phyloP scores from a whole-genome alignment of 2,888 invertebrate genomes.

The Fragum whitleyi region DNA sequence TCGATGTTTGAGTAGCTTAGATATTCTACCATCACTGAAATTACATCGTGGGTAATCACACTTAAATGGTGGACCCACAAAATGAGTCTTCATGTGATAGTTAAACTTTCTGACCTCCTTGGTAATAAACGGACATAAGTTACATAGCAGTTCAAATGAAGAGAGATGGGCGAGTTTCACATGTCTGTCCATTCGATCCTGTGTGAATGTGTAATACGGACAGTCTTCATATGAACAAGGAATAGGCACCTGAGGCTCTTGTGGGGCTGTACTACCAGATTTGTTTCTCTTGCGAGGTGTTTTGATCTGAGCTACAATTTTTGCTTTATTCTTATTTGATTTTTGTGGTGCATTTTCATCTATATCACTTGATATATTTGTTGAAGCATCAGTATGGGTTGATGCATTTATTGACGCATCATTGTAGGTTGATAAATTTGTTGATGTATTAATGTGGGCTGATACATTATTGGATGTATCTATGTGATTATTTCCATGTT shows the following conservation, averaged over 20 bases:
- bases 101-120: slow-evolving; percentile 89
- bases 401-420: slow-evolving; percentile 60
- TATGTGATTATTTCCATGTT: not conserved
- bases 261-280: not conserved
- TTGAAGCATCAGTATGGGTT: not conserved
- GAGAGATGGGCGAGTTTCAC: slow-evolving; percentile 68
- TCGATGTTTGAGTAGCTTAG: slow-evolving; percentile 88
- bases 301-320: not conserved
- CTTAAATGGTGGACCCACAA: slow-evolving; percentile 88
- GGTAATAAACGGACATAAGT: slow-evolving; percentile 88
- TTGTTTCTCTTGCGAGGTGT: not conserved
- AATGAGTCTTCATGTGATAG: slow-evolving; percentile 88
- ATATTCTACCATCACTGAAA: slow-evolving; percentile 86
- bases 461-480: not conserved
- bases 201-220: slow-evolving; percentile 64
- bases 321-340: not conserved
- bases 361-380: not conserved
- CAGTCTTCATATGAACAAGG: slow-evolving; percentile 66
- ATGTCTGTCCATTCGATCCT: slow-evolving; percentile 68
- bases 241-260: slow-evolving; percentile 28
- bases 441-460: not conserved
- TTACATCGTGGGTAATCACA: slow-evolving; percentile 88
- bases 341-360: not conserved
- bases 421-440: slow-evolving; percentile 29
- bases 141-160: slow-evolving; percentile 85